These are phyloP conservation scores for Carterocephalus palaemon DNA, from an alignment of 2,888 invertebrate species.

Conservation along the genomic window DNA sequence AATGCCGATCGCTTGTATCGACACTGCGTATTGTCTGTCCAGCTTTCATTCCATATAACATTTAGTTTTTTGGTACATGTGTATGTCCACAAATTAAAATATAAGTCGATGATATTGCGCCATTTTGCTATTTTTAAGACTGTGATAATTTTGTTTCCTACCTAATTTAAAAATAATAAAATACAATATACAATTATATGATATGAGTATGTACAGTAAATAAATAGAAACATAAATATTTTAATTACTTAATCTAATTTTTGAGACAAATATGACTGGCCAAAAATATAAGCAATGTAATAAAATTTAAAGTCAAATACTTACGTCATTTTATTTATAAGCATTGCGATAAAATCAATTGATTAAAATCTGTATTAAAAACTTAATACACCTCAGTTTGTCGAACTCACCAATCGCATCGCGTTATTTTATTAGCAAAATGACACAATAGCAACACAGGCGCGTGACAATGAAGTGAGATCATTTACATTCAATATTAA, in stretches of 20 bases:
- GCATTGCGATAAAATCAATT: too few relatives aligned
- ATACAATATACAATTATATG: constrained; percentile 18
- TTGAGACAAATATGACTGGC: constrained; percentile 23
- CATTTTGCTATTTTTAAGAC: constrained; percentile 34
- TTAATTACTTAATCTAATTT: constrained; percentile 25
- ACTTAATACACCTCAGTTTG: too few relatives aligned
- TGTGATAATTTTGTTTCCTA: constrained; percentile 3
- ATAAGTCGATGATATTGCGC: constrained; percentile 56
- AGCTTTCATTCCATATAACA: constrained; percentile 44
- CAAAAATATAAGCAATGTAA: neutral
- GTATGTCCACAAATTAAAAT: constrained; percentile 58
- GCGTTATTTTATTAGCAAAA: too few relatives aligned
- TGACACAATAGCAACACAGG: constrained; percentile 36
- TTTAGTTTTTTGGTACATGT: constrained; percentile 63
- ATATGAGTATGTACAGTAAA: constrained; percentile 11
- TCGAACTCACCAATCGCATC: too few relatives aligned
- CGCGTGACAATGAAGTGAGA: constrained; percentile 75
- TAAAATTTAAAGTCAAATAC: too few relatives aligned
- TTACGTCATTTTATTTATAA: too few relatives aligned
- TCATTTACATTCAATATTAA: constrained; percentile 75
- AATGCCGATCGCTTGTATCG: constrained; percentile 40
- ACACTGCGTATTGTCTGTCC: constrained; percentile 52
- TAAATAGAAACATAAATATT: constrained; percentile 17
- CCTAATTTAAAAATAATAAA: constrained; percentile 29
- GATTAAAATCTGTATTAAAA: too few relatives aligned